Conservation (phyloP, 2,113 vertebrate genomes). For the Pollimyrus isidori region DNA sequence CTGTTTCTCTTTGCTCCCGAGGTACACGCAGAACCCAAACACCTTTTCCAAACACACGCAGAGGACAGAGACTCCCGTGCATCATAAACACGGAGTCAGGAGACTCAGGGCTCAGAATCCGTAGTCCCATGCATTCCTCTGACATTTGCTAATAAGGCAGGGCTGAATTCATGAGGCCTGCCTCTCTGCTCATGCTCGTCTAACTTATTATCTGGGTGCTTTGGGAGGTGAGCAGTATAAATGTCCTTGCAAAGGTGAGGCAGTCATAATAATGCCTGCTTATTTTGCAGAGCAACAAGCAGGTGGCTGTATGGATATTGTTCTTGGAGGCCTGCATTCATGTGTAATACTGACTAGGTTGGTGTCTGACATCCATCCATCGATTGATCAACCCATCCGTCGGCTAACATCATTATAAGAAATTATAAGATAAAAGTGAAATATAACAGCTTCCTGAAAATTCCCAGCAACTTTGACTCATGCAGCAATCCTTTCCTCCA, state of each 20-base stretch:
- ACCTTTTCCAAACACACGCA: background rate
- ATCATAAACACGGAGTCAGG: background rate
- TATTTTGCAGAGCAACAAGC: background rate
- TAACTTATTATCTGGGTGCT: background rate
- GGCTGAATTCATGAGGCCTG: background rate
- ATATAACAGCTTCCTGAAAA: background rate
- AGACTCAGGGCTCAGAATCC: background rate
- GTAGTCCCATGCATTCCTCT: background rate
- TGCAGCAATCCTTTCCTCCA: background rate
- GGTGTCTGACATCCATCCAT: background rate
- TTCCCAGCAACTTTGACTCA: background rate
- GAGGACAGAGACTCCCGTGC: background rate
- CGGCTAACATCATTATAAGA: background rate
- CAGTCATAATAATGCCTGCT: background rate
- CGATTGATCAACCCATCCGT: background rate
- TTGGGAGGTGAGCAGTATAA: background rate
- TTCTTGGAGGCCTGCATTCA: background rate
- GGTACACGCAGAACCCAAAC: background rate
- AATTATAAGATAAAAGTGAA: background rate
- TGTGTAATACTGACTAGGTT: background rate
- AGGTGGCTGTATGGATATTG: background rate
- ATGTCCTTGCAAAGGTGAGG: background rate
- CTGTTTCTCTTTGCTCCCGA: background rate
- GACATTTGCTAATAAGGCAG: conserved; percentile 4
- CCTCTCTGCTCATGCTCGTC: background rate